Percentiles rank a stretch among this genome's conserved stretches.
phyloP scores from a whole-genome alignment of 2,888 invertebrate genomes.

The Heteromurus nitidus region DNA sequence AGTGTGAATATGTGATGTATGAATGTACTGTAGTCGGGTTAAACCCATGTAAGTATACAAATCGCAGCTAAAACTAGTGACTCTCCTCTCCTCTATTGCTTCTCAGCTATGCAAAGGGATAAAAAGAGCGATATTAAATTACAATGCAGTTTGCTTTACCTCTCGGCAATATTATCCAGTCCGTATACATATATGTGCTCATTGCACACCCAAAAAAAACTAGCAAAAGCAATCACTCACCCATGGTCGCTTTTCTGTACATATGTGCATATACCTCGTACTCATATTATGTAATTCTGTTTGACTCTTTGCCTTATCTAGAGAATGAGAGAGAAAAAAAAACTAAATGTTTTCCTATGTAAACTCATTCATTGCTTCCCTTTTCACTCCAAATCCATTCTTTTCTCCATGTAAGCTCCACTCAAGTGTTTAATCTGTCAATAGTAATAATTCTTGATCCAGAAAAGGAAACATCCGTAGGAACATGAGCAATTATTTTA shows the following conservation, averaged over 20 bases:
- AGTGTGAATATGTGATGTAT: constrained; percentile 7
- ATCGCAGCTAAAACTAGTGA: constrained; percentile 25
- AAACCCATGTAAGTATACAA: constrained; percentile 19
- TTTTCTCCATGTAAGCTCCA: constrained; percentile 20
- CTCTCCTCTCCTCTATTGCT: constrained; percentile 12
- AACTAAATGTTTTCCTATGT: neutral
- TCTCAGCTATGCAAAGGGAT: constrained; percentile 10
- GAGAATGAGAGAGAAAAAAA: neutral
- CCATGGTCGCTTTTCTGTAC: neutral
- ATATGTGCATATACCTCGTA: neutral
- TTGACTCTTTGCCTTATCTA: neutral
- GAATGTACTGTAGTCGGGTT: neutral
- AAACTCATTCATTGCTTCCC: constrained; percentile 21
- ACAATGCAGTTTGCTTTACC: constrained; percentile 29
- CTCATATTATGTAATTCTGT: neutral
- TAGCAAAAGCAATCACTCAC: neutral
- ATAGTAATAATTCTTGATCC: constrained; percentile 34
- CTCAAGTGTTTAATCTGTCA: constrained; percentile 59
- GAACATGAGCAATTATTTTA: constrained; percentile 33
- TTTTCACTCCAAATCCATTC: neutral
- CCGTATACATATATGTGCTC: too few species aligned
- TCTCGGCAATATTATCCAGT: constrained; percentile 9
- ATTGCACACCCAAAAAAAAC: too few species aligned
- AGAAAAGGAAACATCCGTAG: constrained; percentile 37
- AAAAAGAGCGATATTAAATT: constrained; percentile 42